Evolutionary conservation across 2,888 invertebrate species (phyloP).

Genomic region (Aphodius sticticus): DNA sequence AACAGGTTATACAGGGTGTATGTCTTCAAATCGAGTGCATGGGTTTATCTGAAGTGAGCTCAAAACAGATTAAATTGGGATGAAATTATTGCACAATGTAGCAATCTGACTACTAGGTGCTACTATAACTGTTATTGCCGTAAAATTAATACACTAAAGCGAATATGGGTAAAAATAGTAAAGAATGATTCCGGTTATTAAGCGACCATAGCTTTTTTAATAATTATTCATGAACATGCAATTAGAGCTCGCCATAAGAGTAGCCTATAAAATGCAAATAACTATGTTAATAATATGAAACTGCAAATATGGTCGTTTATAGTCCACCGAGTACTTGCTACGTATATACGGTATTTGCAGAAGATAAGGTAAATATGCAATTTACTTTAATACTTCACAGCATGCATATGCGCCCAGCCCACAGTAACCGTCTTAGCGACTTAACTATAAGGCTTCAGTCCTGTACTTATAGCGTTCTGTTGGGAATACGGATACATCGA

Average conservation of each 20-base stretch:
- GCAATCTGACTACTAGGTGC: no score
- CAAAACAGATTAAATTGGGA: no score
- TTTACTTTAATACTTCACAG: slow-evolving; percentile 4
- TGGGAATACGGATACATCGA: not conserved
- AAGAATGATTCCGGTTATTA: not conserved
- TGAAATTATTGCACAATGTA: no score
- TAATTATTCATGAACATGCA: not conserved
- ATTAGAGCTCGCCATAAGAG: not conserved
- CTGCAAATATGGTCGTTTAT: not conserved
- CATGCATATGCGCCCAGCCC: not conserved
- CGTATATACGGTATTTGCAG: not conserved
- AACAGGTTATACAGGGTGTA: no score
- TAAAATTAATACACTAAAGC: no score
- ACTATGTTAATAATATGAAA: not conserved
- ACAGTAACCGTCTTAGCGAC: not conserved
- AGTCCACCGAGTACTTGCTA: not conserved
- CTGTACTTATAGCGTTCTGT: not conserved
- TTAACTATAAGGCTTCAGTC: not conserved
- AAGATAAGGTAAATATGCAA: not conserved
- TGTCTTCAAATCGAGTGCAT: no score
- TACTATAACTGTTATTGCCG: no score
- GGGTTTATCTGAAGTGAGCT: no score
- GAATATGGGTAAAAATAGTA: no score
- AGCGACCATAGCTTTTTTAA: not conserved
- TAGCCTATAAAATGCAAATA: not conserved